These are phyloP conservation scores for Notolabrus celidotus DNA, from an alignment of 2,797 vertebrate genomes.

Conservation along the genomic window DNA sequence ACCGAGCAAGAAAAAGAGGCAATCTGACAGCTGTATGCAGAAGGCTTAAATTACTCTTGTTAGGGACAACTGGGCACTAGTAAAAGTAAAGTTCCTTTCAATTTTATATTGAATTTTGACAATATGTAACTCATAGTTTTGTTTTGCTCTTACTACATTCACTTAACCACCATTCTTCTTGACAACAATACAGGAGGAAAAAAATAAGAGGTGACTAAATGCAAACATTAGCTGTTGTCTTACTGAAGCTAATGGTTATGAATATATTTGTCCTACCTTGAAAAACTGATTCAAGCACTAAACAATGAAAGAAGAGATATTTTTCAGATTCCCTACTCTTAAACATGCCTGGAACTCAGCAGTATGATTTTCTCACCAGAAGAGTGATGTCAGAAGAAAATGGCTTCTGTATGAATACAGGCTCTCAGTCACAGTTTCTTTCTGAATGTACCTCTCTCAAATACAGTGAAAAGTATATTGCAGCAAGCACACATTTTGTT, in stretches of 20 bases:
- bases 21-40: conserved; percentile 52
- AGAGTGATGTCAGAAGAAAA: too few relatives aligned
- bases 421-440: conserved; percentile 8
- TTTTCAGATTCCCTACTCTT: too few relatives aligned
- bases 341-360: too few relatives aligned
- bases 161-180: background rate
- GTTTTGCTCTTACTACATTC: background rate
- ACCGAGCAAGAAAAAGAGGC: conserved; percentile 43
- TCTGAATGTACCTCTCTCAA: conserved; percentile 28
- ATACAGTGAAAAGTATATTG: conserved; percentile 28
- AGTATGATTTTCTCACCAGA: too few relatives aligned
- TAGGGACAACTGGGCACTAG: conserved; percentile 11
- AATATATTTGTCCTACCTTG: too few relatives aligned
- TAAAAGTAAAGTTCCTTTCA: conserved; percentile 30
- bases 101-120: conserved; percentile 47
- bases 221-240: background rate
- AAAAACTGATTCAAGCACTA: too few relatives aligned
- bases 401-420: background rate
- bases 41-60: conserved; percentile 40
- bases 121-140: background rate
- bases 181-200: background rate
- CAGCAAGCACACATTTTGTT: conserved; percentile 16
- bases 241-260: too few relatives aligned
- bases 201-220: background rate
- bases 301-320: too few relatives aligned